Conservation (phyloP, 2,888 invertebrate species). For the Eristalis tenax region DNA sequence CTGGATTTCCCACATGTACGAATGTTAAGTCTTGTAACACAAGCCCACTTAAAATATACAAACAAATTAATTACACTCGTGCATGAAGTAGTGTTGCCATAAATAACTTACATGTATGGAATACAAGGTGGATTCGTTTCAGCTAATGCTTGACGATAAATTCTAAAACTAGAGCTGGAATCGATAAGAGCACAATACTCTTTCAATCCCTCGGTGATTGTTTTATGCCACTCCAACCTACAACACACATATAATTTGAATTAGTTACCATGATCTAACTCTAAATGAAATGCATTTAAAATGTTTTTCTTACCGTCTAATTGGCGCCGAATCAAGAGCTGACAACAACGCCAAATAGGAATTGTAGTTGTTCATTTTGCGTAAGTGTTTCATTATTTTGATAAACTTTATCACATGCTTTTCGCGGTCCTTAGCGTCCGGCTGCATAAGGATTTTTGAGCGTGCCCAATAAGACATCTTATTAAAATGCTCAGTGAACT, state of each 20-base stretch:
- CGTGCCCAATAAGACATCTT: slow-evolving; percentile 99
- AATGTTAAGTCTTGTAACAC: slow-evolving; percentile 99
- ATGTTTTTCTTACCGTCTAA: slow-evolving; percentile 81
- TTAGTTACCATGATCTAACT: background rate
- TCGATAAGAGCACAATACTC: slow-evolving; percentile 98
- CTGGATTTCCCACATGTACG: slow-evolving; percentile 98
- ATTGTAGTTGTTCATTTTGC: slow-evolving; percentile 99
- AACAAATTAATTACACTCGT: slow-evolving; percentile 25
- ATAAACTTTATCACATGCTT: slow-evolving; percentile 97
- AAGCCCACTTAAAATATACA: slow-evolving; percentile 88
- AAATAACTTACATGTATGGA: slow-evolving; percentile 96
- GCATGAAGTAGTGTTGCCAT: slow-evolving; percentile 42
- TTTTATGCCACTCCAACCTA: slow-evolving; percentile 96
- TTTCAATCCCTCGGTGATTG: slow-evolving; percentile 94
- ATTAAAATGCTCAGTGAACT: slow-evolving; percentile 99
- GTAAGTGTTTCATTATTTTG: slow-evolving; percentile 98
- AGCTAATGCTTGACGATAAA: slow-evolving; percentile 96
- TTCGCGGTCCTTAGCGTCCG: slow-evolving; percentile 97
- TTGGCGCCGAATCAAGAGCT: slow-evolving; percentile 97
- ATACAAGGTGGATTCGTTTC: slow-evolving; percentile 99
- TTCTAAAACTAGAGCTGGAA: slow-evolving; percentile 97
- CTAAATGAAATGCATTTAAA: background rate
- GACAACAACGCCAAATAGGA: slow-evolving; percentile 98
- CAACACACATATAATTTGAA: slow-evolving; percentile 75
- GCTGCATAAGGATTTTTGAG: slow-evolving; percentile 94